Evolutionary conservation across 2,113 vertebrate species (phyloP), one percentile per base, ranked within the genome.

Genomic region (Carassius auratus): DNA sequence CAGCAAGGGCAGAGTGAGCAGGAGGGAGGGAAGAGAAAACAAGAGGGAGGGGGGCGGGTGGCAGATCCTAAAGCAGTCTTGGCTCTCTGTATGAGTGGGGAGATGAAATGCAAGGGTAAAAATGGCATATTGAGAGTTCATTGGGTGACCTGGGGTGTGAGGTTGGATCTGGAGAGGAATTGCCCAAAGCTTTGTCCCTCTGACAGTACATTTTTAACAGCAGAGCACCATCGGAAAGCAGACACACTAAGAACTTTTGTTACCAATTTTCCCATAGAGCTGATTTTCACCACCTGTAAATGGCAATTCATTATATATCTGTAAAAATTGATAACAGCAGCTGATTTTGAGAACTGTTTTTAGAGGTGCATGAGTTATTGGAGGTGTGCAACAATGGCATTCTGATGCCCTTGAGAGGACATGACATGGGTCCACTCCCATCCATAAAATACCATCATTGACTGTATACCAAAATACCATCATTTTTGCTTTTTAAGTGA

Each of bases 1-100:
- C 76, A 80, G 86, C 62, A 87, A 90, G 83, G 85, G 86, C 71
- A 45, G 80, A 78, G 83, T 38, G 84, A 86, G 87, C 71, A 76
- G 71, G 82, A 75, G 38, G 45, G 78, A 33, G 81, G 86, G 23
- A 52, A 86, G 81, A 59, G 69, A 73, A 59, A 6, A 82, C 6
- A 68, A 3, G 69, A 15, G 76, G 57, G 86, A 33, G 52, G 48
- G 68, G 76, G 64, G 66, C 69, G 61, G 55, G 61, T 55, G 66
- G 33, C 55, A 86, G 59, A 88, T 83, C 48, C 75, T 86, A 45
- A 83, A 86, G 85, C 86, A 81, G 80, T 71, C 66, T 66, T 78
- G 59, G 86, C 76, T 86, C 69, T 75, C 17, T 42, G 86, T 76
- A 80, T 61, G 57, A 88, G 59, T 48, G 77, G 13, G 85, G 66